Base-by-base conservation (phyloP, 2,797 vertebrate species). In the Ispidina lecontei region DNA sequence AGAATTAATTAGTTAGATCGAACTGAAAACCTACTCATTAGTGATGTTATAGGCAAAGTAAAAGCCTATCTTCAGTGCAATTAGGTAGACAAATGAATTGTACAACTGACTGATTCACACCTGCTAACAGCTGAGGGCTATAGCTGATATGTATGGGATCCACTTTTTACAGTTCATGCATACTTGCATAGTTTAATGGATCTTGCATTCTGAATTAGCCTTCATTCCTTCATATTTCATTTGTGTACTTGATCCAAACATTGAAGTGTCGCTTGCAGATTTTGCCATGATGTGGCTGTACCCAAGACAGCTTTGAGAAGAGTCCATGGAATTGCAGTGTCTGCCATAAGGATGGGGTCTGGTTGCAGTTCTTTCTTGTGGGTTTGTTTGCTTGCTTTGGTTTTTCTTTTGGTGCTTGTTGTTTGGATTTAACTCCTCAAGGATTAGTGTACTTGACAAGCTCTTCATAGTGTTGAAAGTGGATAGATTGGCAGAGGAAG, bases 51-150 rank as follows among this genome's bases (percentile, higher is more conserved):
- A 98, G 98, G 98, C 98, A 98, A 98, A 98, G 97, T 98, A 98
- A 98, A 98, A 98, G 97, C 98, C 97, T 97, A 98, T 98, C 97
- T 98, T 98, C 98, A 97, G 98, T 98, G 98, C 98, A 98, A 98
- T 98, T 98, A 98, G 98, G 98, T 98, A 98, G 98, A 98, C 98
- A 98, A 98, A 98, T 98, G 98, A 98, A 98, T 98, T 98, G 97
- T 98, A 98, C 97, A 98, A 98, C 96, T 98, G 98, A 98, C 97
- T 98, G 98, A 97, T 97, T 98, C 98, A 97, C 98, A 98, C 98
- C 98, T 98, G 98, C 98, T 98, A 98, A 97, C 97, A 97, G 98
- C 98, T 98, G 96, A 98, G 96, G 98, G 97, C 97, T 96, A 97
- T 92, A 94, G 97, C 97, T 49, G 93, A 94, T 97, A 80, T 96